A percentile compares a stretch with the other conserved stretches of the same genome.
phyloP scores from a whole-genome alignment of 2,888 invertebrate genomes.

The Platycheirus albimanus region DNA sequence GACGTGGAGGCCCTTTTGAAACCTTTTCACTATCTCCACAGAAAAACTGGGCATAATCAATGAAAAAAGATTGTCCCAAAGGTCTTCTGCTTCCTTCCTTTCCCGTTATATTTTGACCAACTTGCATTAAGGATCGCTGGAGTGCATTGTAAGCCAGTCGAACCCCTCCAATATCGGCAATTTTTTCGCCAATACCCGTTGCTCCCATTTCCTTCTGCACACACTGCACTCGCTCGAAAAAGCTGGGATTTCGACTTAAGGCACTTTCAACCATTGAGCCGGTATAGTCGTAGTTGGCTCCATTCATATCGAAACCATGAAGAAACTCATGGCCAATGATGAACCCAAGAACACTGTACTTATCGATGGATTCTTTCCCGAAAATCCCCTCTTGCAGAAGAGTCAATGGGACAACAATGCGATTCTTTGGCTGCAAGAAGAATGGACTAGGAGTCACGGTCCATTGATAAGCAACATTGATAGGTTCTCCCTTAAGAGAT shows the following conservation, averaged over 20 bases:
- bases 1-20: constrained; percentile 59
- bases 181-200: constrained; percentile 79
- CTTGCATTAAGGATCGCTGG: constrained; percentile 54
- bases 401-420: constrained; percentile 79
- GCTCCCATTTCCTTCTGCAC: constrained; percentile 78
- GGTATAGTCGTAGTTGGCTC: constrained; percentile 79
- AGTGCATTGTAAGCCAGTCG: constrained; percentile 79
- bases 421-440: constrained; percentile 79
- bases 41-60: constrained; percentile 80
- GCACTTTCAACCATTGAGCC: constrained; percentile 80
- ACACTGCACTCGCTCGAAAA: constrained; percentile 78
- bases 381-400: constrained; percentile 79
- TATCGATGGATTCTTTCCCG: constrained; percentile 74
- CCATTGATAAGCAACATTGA: constrained; percentile 54
- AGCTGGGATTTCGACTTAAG: constrained; percentile 77
- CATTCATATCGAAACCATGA: constrained; percentile 80
- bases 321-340: constrained; percentile 79
- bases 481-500: constrained; percentile 15
- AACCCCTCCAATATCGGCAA: constrained; percentile 80
- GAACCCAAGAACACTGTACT: constrained; percentile 79
- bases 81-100: constrained; percentile 1
- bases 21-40: constrained; percentile 78
- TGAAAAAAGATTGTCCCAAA: constrained; percentile 78
- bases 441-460: constrained; percentile 78
- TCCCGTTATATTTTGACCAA: constrained; percentile 26